Evolutionary conservation across 2,113 vertebrate species (phyloP).

Genomic region (Dasypus novemcinctus): DNA sequence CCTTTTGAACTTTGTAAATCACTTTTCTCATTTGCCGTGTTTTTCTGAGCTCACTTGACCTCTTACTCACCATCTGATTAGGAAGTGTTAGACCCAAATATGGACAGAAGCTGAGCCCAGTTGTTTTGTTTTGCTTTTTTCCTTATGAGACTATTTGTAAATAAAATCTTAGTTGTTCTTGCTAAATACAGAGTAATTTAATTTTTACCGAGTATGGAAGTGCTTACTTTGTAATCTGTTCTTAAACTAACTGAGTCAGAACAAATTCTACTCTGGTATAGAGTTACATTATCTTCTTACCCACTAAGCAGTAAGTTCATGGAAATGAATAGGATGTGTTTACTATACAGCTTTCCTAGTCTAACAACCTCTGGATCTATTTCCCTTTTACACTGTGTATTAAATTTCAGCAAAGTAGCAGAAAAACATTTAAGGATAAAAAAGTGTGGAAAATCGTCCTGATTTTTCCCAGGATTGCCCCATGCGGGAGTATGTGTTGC

Average conservation of each 20-base stretch:
- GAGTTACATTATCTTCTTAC: slow-evolving; percentile 15
- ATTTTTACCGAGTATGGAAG: slow-evolving; percentile 33
- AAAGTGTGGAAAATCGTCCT: neutral
- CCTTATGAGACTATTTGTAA: neutral
- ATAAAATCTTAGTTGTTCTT: slow-evolving; percentile 41
- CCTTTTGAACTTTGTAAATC: neutral
- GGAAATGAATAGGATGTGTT: slow-evolving; percentile 1
- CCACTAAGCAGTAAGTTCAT: neutral
- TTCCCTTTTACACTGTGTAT: neutral
- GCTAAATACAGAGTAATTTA: neutral
- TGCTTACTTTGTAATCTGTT: neutral
- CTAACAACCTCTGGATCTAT: neutral
- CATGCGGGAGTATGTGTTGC: neutral
- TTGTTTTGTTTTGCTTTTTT: neutral
- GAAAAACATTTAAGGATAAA: neutral
- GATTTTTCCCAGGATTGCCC: neutral
- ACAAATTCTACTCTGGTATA: neutral
- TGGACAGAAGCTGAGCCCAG: neutral
- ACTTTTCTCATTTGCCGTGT: neutral
- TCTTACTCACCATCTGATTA: neutral
- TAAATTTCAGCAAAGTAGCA: slow-evolving; percentile 34
- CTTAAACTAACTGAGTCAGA: neutral
- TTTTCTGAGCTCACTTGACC: neutral
- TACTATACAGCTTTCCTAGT: neutral
- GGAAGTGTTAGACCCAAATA: neutral